Base-by-base conservation (phyloP, 2,797 vertebrate species). In the Hafferia zeledoni region DNA sequence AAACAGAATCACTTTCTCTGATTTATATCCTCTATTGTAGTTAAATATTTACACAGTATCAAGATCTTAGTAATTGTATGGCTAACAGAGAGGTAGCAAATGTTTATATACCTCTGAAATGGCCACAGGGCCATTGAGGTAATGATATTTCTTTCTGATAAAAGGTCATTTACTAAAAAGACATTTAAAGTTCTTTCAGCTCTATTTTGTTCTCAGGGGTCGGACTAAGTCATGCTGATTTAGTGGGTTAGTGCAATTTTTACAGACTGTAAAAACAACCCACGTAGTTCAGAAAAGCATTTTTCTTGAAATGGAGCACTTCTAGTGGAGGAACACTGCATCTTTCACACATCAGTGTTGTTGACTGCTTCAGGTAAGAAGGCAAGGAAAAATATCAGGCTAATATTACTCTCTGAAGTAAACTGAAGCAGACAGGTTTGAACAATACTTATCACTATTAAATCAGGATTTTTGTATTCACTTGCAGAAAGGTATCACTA, bases 21-120 rank as follows among this genome's bases (percentile, higher is more conserved):
- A 90, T 96, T 94, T 97, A 79, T 82, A 79, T 81, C 39, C 91
- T 95, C 91, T 72, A 81, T 74, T 92, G 94, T 94, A 94, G 94
- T 97, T 95, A 97, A 95, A 95, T 87, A 97, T 86, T 91, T 83
- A 94, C 83, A 64, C 28, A 85, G 93, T 92, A 97, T 91, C 90
- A 86, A 95, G 63, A 93, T 80, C 61, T 94, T 94, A 95, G 95
- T 93, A 92, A 92, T 63, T 79, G 87, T 95, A 79, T 90, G 59
- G 53, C 59, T 97, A 96, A 81, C 94, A 96, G 94, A 96, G 94
- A 97, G 79, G 79, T 44, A 95, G 49, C 18, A 94, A 97, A 80
- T 95, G 96, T 96, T 97, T 96, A 93, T 95, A 89, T 88, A 84
- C 72, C 53, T 93, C 80, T 94, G 87, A 94, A 95, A 91, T 59